These are phyloP conservation scores for Agapornis roseicollis DNA, from an alignment of 2,113 vertebrate genomes.

Conservation along the genomic window DNA sequence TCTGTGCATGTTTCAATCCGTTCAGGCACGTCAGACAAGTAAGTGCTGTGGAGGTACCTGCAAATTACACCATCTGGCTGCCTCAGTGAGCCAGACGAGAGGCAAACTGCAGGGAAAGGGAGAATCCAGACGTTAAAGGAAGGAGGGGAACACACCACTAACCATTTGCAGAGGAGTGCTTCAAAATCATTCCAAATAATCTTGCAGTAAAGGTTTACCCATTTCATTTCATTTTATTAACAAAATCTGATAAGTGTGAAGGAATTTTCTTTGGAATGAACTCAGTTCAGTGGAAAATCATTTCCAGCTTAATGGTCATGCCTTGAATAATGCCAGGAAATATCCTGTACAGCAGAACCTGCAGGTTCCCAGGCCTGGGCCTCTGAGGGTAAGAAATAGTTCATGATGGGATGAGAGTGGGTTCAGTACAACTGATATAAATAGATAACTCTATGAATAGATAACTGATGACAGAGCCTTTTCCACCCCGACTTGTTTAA, in stretches of 20 bases:
- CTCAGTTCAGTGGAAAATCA: background rate
- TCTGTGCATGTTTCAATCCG: conserved; percentile 56
- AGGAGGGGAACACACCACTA: background rate
- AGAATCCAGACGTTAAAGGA: background rate
- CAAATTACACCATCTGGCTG: conserved; percentile 65
- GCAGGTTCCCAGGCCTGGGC: background rate
- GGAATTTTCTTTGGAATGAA: background rate
- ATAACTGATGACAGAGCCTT: background rate
- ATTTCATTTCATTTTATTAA: background rate
- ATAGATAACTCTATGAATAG: background rate
- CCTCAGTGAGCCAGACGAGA: conserved; percentile 48
- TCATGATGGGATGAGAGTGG: background rate
- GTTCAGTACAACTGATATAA: background rate
- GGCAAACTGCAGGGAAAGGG: conserved; percentile 3
- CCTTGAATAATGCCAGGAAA: background rate
- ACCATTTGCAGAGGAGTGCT: background rate
- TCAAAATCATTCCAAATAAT: background rate
- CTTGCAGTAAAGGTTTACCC: background rate
- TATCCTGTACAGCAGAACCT: background rate
- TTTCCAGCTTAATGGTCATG: background rate
- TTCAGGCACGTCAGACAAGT: conserved; percentile 64
- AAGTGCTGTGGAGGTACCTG: conserved; percentile 55
- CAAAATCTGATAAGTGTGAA: background rate
- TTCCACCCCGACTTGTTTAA: background rate
- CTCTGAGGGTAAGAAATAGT: background rate